Evolutionary conservation across 2,888 invertebrate species (phyloP).

Genomic region (Himalopsyche kuldschensis): DNA sequence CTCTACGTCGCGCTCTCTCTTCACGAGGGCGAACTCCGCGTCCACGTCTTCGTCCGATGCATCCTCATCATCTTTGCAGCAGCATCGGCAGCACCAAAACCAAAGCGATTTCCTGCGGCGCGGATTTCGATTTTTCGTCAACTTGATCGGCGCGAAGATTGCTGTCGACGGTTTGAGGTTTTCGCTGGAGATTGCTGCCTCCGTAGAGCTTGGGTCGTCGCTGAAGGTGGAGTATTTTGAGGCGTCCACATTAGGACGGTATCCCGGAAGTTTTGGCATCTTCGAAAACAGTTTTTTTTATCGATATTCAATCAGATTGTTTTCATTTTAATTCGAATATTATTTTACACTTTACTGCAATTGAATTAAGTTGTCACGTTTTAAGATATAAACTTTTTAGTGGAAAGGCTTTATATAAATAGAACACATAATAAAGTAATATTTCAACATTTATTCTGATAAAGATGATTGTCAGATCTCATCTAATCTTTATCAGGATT

Average conservation of each 20-base stretch:
- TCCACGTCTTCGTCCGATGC: constrained; percentile 21
- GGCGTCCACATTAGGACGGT: constrained; percentile 21
- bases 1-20: constrained; percentile 6
- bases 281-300: background rate
- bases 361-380: too few relatives aligned
- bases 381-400: too few relatives aligned
- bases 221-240: constrained; percentile 36
- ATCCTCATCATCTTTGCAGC: constrained; percentile 3
- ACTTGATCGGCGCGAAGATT: constrained; percentile 21
- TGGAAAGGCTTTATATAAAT: too few relatives aligned
- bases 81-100: constrained; percentile 22
- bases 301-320: too few relatives aligned
- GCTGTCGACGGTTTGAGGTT: constrained; percentile 18
- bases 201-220: constrained; percentile 31
- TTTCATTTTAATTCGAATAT: too few relatives aligned
- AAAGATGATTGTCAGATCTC: too few relatives aligned
- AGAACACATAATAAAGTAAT: too few relatives aligned
- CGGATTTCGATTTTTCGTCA: constrained; percentile 19
- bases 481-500: too few relatives aligned
- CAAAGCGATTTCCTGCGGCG: background rate
- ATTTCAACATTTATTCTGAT: too few relatives aligned
- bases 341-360: too few relatives aligned
- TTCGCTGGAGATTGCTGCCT: constrained; percentile 24
- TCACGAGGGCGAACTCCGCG: constrained; percentile 34
- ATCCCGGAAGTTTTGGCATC: constrained; percentile 33